Conservation (phyloP, 2,797 vertebrate genomes). For the Bryconaethiops microstoma region DNA sequence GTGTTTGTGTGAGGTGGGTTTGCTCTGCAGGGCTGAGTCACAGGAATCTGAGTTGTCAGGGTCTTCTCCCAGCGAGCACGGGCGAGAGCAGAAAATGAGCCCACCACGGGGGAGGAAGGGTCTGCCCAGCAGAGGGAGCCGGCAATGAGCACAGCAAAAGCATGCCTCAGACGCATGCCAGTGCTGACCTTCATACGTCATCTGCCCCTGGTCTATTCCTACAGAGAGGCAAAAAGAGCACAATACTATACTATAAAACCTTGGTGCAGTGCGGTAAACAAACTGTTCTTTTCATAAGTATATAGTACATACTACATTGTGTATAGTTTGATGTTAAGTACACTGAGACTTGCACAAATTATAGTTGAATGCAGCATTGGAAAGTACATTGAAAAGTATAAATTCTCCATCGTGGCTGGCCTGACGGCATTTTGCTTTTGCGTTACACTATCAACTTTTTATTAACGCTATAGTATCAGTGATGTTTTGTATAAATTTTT, state of each 20-base stretch:
- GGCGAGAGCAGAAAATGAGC: constrained; percentile 89
- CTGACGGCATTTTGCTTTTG: no score
- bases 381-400: no score
- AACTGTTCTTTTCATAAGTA: no score
- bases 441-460: no score
- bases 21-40: constrained; percentile 78
- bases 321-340: no score
- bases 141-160: constrained; percentile 88
- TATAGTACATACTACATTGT: no score
- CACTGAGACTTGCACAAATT: no score
- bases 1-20: constrained; percentile 58
- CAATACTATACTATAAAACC: background rate
- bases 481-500: no score
- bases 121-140: constrained; percentile 81
- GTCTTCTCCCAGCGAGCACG: constrained; percentile 84
- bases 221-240: constrained; percentile 10
- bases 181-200: constrained; percentile 91
- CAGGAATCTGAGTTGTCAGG: constrained; percentile 80
- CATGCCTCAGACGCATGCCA: constrained; percentile 89
- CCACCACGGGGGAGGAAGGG: constrained; percentile 88
- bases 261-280: background rate
- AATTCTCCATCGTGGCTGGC: no score
- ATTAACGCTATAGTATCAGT: no score
- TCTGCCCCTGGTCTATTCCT: constrained; percentile 93
- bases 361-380: no score